Conservation (phyloP, 2,888 invertebrate genomes). For the Syrphus vitripennis region DNA sequence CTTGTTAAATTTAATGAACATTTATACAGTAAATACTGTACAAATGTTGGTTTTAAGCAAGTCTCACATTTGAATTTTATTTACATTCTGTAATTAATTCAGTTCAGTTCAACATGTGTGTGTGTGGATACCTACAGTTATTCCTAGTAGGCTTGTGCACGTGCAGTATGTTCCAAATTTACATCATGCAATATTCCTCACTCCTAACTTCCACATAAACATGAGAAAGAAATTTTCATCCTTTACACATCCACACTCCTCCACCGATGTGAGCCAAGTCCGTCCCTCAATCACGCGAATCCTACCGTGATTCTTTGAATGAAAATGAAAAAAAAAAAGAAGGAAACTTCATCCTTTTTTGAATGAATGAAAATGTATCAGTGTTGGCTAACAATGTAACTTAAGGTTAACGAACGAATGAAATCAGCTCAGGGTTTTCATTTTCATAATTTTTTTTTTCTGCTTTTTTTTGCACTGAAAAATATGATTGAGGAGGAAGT, state of each 20-base stretch:
- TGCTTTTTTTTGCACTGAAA: neutral
- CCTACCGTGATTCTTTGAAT: neutral
- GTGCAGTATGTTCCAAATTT: constrained; percentile 5
- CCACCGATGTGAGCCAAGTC: neutral
- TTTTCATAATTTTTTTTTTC: neutral
- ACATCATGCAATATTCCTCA: constrained; percentile 29
- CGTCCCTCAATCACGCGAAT: neutral
- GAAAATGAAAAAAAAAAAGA: neutral
- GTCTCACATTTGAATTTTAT: neutral
- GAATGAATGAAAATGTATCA: neutral
- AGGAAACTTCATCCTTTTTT: neutral
- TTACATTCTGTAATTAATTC: constrained; percentile 37
- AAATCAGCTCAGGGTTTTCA: constrained; percentile 13
- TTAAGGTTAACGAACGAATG: constrained; percentile 49
- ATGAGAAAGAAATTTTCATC: constrained; percentile 3
- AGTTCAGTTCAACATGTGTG: constrained; percentile 19
- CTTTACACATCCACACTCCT: neutral
- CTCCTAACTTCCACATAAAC: neutral
- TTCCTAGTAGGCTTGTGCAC: no score
- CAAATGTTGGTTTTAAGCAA: neutral
- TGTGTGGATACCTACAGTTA: neutral
- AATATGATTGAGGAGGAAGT: constrained; percentile 8
- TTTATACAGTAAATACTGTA: neutral
- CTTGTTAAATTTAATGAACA: neutral
- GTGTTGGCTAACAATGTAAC: neutral